These are phyloP conservation scores for Drosophila macrospina DNA, from an alignment of 2,888 invertebrate genomes.

Conservation along the genomic window DNA sequence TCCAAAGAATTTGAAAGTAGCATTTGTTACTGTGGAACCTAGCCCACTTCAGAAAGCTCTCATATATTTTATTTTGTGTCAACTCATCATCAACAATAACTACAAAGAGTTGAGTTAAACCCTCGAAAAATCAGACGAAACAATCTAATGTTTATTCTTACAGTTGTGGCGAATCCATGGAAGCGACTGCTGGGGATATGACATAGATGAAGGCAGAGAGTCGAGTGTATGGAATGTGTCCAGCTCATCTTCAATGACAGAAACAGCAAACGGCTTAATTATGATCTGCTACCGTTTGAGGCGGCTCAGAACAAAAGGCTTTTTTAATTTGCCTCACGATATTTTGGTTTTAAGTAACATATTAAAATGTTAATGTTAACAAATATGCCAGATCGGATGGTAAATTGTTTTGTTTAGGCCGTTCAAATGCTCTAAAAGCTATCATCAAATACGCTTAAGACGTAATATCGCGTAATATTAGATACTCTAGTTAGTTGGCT, in stretches of 20 bases:
- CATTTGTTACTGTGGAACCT: conserved; percentile 38
- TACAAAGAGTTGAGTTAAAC: conserved; percentile 21
- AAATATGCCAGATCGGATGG: conserved; percentile 43
- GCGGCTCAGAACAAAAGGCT: conserved; percentile 70
- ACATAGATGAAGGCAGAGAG: conserved; percentile 58
- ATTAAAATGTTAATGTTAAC: conserved; percentile 68
- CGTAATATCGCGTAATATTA: conserved; percentile 69
- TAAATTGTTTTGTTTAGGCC: conserved; percentile 47
- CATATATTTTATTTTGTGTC: conserved; percentile 57
- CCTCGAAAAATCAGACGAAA: conserved; percentile 5
- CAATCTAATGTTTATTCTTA: conserved; percentile 49
- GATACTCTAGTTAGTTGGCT: conserved; percentile 78
- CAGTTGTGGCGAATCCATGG: conserved; percentile 82
- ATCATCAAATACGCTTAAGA: conserved; percentile 74
- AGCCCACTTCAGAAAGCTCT: conserved; percentile 34
- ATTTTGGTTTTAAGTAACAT: conserved; percentile 61
- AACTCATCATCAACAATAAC: conserved; percentile 39
- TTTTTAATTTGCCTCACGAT: conserved; percentile 54
- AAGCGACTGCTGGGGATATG: conserved; percentile 75
- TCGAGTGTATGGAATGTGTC: conserved; percentile 4
- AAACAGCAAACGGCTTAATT: conserved; percentile 53
- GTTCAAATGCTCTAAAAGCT: conserved; percentile 51
- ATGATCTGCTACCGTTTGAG: conserved; percentile 65
- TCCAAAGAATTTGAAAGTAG: conserved; percentile 12
- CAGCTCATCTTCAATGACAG: conserved; percentile 32